Base-by-base conservation (phyloP, 2,797 vertebrate genomes). In the Tragopan temminckii region DNA sequence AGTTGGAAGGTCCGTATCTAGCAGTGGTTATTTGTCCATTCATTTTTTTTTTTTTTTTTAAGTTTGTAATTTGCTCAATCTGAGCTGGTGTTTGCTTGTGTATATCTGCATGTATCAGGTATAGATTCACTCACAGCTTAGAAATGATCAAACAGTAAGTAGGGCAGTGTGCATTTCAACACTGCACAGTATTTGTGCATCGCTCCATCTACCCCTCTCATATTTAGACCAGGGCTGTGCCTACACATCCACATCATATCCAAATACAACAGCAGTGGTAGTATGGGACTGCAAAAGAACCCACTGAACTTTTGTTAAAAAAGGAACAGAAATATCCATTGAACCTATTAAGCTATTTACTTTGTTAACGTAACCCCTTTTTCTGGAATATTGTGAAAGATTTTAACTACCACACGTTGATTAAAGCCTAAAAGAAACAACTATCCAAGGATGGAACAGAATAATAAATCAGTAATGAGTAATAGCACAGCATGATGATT, bases 181-280 rank as follows among this genome's bases (percentile, higher is more conserved):
- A 1, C 43, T 33, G 21, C 13, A 12, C 4, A 46, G 25, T 13
- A 35, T n/a, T 36, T 58, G 43, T 36, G 13, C 6, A 0, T 42
- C 46, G 23, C 67, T 68, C 27, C 11, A 1, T 20, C 27, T 43
- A 17, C 63, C 31, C 13, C 52, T 48, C 42, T 35, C 38, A 1
- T 50, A 13, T 38, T 64, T 55, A 45, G 27, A 43, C 13, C 36
- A 25, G 58, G 29, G 7, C n/a, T 67, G 80, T 18, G 19, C 21
- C 33, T 13, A 6, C 2, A 3, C 17, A 36, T 27, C 53, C 31
- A 1, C 19, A 19, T 13, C 33, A 68, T 15, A 66, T 7, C 48
- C 61, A 35, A 38, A 42, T 38, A 13, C n/a, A 64, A 38, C 7
- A 69, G 21, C 33, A 36, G 38, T 42, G 31, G 43, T 63, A 38